Conservation (phyloP, 2,113 vertebrate genomes). For the Erythrolamprus reginae region DNA sequence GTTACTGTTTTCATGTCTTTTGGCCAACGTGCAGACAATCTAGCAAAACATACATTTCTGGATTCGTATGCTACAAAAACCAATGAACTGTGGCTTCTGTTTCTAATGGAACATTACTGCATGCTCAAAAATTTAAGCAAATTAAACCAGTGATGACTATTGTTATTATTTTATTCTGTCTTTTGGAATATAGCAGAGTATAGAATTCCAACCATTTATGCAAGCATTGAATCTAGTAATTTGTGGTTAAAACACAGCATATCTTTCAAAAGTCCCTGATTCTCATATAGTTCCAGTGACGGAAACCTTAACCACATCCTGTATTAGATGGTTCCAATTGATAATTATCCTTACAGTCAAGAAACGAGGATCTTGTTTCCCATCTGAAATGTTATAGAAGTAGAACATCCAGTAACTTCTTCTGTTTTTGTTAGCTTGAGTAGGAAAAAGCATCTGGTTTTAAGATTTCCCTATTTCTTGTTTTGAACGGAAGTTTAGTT, state of each 20-base stretch:
- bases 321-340: conserved; percentile 15
- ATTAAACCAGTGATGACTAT: neutral
- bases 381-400: conserved; percentile 5
- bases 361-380: neutral
- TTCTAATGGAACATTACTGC: neutral
- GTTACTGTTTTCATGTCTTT: neutral
- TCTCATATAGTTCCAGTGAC: conserved; percentile 14
- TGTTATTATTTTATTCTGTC: conserved; percentile 3
- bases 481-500: neutral
- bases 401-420: conserved; percentile 6
- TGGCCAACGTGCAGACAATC: neutral
- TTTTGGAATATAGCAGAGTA: neutral
- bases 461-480: neutral
- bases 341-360: conserved; percentile 9
- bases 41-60: neutral
- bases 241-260: conserved; percentile 29
- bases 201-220: conserved; percentile 13
- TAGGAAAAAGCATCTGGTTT: neutral
- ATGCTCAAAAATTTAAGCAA: neutral
- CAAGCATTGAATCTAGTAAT: conserved; percentile 6
- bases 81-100: neutral
- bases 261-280: conserved; percentile 9
- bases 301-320: conserved; percentile 27
- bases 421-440: neutral
- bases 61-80: neutral